Conservation (phyloP, 2,888 invertebrate genomes). For the Drosophila colorata region DNA sequence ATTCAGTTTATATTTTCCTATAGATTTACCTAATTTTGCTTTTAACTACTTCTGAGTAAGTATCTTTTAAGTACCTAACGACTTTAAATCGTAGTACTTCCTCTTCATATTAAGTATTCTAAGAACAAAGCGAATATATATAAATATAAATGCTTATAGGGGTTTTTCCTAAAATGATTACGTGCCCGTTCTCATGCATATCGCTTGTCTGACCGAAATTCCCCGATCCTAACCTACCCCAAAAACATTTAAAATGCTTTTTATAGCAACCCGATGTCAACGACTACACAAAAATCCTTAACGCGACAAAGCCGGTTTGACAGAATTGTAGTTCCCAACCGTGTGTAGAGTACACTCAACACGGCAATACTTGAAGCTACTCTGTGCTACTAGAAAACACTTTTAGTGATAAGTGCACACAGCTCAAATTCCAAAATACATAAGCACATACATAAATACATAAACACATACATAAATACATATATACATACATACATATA, state of each 20-base stretch:
- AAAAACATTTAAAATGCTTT: constrained; percentile 17
- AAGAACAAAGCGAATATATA: no score
- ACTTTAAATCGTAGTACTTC: no score
- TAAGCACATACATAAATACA: constrained; percentile 3
- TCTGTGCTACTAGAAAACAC: constrained; percentile 43
- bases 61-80: no score
- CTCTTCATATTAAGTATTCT: no score
- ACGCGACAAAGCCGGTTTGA: constrained; percentile 2
- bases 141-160: no score
- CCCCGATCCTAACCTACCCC: constrained; percentile 39
- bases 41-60: no score
- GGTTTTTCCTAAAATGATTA: neutral
- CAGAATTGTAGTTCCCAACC: constrained; percentile 16
- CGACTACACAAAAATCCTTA: neutral
- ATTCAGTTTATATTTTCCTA: no score
- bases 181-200: neutral
- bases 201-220: neutral
- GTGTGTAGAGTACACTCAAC: constrained; percentile 1
- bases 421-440: constrained; percentile 51
- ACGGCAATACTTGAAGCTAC: constrained; percentile 1
- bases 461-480: neutral
- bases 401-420: constrained; percentile 43
- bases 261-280: neutral
- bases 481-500: constrained; percentile 3
- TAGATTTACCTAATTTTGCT: no score